These are phyloP conservation scores for Adoxophyes honmai DNA, from an alignment of 1,140 invertebrate species.

Conservation along the genomic window DNA sequence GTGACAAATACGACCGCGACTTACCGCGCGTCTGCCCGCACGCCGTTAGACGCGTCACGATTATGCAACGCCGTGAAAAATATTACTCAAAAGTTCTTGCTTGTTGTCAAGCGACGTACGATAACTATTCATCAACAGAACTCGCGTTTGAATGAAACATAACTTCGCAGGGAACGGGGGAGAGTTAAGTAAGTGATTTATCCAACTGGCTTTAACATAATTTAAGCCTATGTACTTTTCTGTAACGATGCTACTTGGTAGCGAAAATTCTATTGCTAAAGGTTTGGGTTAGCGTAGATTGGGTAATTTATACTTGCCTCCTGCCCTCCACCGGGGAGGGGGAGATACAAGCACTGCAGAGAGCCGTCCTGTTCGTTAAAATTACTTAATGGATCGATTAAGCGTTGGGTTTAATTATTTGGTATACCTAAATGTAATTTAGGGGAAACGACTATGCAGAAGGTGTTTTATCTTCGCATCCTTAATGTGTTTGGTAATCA, in stretches of 20 bases:
- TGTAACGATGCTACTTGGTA: conserved; percentile 55
- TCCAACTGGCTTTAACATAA: conserved; percentile 42
- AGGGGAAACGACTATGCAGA: conserved; percentile 10
- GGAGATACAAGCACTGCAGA: conserved; percentile 53
- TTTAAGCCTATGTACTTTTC: conserved; percentile 64
- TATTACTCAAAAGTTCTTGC: conserved; percentile 43
- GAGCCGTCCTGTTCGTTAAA: conserved; percentile 60
- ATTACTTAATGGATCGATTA: conserved; percentile 69
- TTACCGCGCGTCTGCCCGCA: conserved; percentile 37
- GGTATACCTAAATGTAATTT: conserved; percentile 38
- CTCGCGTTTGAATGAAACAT: conserved; percentile 6
- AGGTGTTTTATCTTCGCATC: too few relatives aligned
- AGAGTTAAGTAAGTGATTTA: conserved; percentile 37
- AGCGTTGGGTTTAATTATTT: conserved; percentile 43
- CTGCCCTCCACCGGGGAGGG: conserved; percentile 40
- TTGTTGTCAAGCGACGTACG: conserved; percentile 1
- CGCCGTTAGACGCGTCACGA: conserved; percentile 37
- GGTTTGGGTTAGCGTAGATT: conserved; percentile 71
- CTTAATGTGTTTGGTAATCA: too few relatives aligned
- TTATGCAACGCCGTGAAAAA: conserved; percentile 64
- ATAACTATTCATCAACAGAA: conserved; percentile 13
- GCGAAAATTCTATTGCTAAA: conserved; percentile 68
- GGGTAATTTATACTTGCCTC: conserved; percentile 74
- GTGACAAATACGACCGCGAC: conserved; percentile 72
- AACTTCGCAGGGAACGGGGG: conserved; percentile 16